Evolutionary conservation across 2,797 vertebrate species (phyloP).

Genomic region (Fundulus diaphanus): DNA sequence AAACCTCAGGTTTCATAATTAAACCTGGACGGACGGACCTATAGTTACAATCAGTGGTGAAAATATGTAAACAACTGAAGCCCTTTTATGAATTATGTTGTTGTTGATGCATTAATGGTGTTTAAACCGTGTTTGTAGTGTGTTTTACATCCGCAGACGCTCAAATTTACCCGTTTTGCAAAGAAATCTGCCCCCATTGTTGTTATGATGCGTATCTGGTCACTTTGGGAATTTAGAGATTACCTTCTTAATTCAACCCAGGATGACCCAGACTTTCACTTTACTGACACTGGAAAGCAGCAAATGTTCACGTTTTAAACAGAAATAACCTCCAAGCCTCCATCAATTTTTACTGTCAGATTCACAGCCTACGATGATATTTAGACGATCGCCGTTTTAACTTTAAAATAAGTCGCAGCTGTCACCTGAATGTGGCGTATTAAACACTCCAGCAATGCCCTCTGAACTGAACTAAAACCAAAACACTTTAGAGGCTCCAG

Average conservation of each 20-base stretch:
- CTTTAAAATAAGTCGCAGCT: neutral
- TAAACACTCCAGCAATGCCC: neutral
- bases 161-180: neutral
- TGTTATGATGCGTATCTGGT: too few species aligned
- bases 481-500: neutral
- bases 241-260: too few species aligned
- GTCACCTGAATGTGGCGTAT: neutral
- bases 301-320: too few species aligned
- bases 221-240: too few species aligned
- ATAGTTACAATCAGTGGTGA: slow-evolving; percentile 15
- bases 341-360: neutral
- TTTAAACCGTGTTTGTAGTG: neutral
- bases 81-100: neutral
- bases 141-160: neutral
- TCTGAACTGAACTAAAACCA: neutral
- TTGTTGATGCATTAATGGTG: neutral
- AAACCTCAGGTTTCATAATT: too few species aligned
- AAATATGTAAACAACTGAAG: neutral
- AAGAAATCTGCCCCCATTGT: neutral
- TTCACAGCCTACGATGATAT: neutral
- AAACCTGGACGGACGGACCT: neutral
- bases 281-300: too few species aligned
- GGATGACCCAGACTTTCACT: too few species aligned
- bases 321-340: too few species aligned
- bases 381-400: neutral